These are phyloP conservation scores for Euglossa dilemma DNA, from an alignment of 1,140 invertebrate genomes.

Conservation along the genomic window DNA sequence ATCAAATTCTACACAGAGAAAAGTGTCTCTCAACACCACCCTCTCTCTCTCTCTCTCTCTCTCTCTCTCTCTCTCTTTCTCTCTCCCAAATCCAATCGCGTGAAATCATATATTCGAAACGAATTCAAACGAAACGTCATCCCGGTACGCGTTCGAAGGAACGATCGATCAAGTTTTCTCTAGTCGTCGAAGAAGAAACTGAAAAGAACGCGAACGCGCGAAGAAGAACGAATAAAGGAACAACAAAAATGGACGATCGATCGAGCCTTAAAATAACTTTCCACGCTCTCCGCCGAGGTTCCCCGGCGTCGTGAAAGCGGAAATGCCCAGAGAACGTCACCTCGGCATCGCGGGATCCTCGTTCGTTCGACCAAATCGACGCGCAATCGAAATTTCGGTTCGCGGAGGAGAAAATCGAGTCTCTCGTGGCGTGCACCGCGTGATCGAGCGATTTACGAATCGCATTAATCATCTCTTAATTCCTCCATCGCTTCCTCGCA, in stretches of 20 bases:
- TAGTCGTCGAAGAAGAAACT: background rate
- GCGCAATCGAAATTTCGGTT: background rate
- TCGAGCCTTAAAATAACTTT: background rate
- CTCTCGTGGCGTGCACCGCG: slow-evolving; percentile 53
- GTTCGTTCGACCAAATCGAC: background rate
- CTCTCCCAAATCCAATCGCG: too few relatives aligned
- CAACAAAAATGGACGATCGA: background rate
- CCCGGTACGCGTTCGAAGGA: background rate
- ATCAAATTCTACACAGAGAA: background rate
- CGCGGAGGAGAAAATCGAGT: slow-evolving; percentile 17
- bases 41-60: too few relatives aligned
- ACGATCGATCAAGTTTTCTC: background rate
- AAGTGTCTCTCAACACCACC: background rate
- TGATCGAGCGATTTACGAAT: slow-evolving; percentile 42
- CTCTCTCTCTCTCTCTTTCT: too few relatives aligned
- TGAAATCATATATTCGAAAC: background rate
- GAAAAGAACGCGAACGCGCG: too few relatives aligned
- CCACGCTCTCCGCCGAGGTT: background rate
- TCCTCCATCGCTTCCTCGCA: background rate
- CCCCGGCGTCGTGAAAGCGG: background rate
- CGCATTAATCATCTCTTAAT: background rate
- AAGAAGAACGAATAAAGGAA: background rate
- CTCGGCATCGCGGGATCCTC: slow-evolving; percentile 4
- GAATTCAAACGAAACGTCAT: background rate
- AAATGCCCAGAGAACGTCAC: slow-evolving; percentile 20